Evolutionary conservation across 2,888 invertebrate species (phyloP).

Genomic region (Parnassius smintheus): DNA sequence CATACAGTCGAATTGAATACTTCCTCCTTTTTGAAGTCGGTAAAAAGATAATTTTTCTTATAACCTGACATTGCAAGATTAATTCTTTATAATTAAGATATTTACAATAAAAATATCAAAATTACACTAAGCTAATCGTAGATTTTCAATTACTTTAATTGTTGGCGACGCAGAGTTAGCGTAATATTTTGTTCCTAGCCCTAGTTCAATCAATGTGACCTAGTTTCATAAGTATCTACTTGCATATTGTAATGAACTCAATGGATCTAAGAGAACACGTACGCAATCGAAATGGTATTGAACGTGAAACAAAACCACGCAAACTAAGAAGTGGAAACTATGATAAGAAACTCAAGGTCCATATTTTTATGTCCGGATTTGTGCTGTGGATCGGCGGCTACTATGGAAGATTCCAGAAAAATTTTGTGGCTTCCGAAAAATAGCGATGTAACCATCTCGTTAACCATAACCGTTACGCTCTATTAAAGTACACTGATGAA

Average conservation of each 20-base stretch:
- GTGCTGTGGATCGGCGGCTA: no score
- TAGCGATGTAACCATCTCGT: no score
- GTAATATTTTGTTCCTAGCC: not conserved
- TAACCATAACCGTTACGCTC: no score
- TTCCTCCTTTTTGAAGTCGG: no score
- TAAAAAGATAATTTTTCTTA: not conserved
- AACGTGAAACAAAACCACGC: no score
- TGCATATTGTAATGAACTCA: not conserved
- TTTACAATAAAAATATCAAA: not conserved
- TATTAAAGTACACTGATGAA: no score
- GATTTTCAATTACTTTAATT: not conserved
- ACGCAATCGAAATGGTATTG: not conserved
- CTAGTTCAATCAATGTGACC: constrained; percentile 3
- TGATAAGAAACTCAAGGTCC: no score
- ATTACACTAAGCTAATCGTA: not conserved
- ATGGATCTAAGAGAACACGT: constrained; percentile 1
- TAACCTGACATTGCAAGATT: not conserved
- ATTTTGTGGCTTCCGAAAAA: no score
- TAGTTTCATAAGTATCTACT: not conserved
- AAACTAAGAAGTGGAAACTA: no score
- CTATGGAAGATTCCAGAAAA: no score
- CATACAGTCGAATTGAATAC: no score
- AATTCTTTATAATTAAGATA: not conserved
- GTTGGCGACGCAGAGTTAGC: not conserved
- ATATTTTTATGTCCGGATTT: no score